These are phyloP conservation scores for Barypeithes pellucidus DNA, from an alignment of 2,888 invertebrate species.

Conservation along the genomic window DNA sequence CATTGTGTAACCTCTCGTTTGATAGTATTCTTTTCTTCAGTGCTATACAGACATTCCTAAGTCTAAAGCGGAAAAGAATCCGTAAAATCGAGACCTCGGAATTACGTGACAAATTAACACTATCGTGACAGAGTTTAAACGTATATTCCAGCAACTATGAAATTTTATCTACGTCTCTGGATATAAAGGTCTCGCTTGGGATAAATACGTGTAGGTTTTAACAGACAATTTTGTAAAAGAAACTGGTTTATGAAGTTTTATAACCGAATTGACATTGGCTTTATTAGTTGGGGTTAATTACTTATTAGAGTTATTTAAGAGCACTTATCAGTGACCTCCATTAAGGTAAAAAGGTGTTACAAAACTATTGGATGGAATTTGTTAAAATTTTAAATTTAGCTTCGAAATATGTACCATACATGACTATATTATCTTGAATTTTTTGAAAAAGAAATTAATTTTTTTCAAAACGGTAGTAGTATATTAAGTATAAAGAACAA, in stretches of 20 bases:
- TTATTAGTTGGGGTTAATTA: too few relatives aligned
- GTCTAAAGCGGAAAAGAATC: background rate
- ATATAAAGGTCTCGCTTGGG: background rate
- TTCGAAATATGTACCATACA: too few relatives aligned
- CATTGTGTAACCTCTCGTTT: too few relatives aligned
- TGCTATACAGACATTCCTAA: background rate
- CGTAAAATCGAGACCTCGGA: constrained; percentile 1
- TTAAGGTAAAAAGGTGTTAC: too few relatives aligned
- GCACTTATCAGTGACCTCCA: too few relatives aligned
- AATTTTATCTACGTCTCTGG: constrained; percentile 2
- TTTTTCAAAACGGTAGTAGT: too few relatives aligned
- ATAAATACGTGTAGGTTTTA: constrained; percentile 10
- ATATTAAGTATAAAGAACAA: too few relatives aligned
- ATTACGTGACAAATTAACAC: constrained; percentile 23
- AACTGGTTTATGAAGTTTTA: background rate
- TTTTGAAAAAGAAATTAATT: too few relatives aligned
- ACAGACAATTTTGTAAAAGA: constrained; percentile 4
- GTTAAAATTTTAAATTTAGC: too few relatives aligned
- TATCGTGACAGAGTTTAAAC: constrained; percentile 10
- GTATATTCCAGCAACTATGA: background rate
- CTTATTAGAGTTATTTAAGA: too few relatives aligned
- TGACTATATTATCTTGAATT: too few relatives aligned
- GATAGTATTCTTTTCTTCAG: background rate
- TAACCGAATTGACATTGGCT: background rate
- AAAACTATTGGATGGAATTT: too few relatives aligned